Evolutionary conservation across 1,140 invertebrate species (phyloP), one percentile per base, ranked within the genome.

Genomic region (Caerostris extrusa): DNA sequence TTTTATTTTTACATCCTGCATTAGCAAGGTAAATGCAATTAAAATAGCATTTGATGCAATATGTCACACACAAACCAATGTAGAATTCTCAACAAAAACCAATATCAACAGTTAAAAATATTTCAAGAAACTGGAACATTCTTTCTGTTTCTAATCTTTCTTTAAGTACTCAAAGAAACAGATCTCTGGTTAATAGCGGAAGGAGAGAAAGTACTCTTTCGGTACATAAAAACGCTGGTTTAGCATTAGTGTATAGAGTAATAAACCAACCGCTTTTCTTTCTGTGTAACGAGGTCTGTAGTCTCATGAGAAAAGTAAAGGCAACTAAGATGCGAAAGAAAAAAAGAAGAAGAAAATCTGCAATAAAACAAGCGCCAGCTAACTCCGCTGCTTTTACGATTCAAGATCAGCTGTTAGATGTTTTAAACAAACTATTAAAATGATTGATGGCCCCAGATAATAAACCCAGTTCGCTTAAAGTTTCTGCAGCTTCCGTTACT

Each of bases 391-490:
- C 60, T 89, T 89, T 89, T 89, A 89, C 71, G 60, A 69, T 64
- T 69, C 14, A 14, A 57, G 17, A 56, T 89, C 87, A 89, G 87
- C 87, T 89, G 87, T 57, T 56, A 17, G 14, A 61, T 89, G 64
- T 89, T 89, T 69, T 69, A 89, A 89, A 89, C 87, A 89, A 89
- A 69, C 61, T 55, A 89, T 89, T 89, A 89, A 89, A 89, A 55
- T 89, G 87, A 89, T 89, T 69, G 64, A 89, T 89, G 50, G 50
- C 10, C 4, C 34, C 7, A 34, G 87, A 87, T 87, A 87, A 87
- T 61, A 87, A 60, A 87, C 82, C 71, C 82, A 85, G n/a, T 85
- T 85, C 82, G 55, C 17, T 56, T 85, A 58, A 57, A 57, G 82
- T 57, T 56, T 57, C 19, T 83, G 12, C 53, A n/a, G 14, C 56